Percentiles rank a stretch among this genome's conserved stretches.
Conservation (phyloP, 2,113 vertebrate genomes). For the Indicator indicator region DNA sequence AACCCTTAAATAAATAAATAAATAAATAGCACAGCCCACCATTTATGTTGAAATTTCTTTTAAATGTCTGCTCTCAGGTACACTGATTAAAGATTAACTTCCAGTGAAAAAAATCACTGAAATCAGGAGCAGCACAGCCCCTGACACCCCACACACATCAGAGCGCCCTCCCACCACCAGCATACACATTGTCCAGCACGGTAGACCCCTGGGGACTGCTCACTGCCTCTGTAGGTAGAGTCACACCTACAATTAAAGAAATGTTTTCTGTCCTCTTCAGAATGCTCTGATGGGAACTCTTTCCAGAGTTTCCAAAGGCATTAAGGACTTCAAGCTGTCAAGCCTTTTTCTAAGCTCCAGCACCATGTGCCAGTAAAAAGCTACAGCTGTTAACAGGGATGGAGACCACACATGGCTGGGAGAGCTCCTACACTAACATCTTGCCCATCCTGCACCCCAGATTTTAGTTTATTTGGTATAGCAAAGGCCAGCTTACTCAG, state of each 20-base stretch:
- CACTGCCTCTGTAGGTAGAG: accelerated
- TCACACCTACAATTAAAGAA: no score
- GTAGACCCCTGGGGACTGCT: not conserved
- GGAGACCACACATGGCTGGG: accelerated
- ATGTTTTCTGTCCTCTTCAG: not conserved
- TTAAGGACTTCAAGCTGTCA: not conserved
- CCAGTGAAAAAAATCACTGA: not conserved
- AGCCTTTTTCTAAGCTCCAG: not conserved
- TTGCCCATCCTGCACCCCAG: not conserved
- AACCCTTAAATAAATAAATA: not conserved
- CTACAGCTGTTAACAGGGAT: not conserved
- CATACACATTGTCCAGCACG: not conserved
- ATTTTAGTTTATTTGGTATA: no score
- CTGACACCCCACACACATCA: accelerated
- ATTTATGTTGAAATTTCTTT: not conserved
- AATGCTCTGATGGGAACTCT: not conserved
- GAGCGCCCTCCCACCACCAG: not conserved
- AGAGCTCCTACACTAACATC: not conserved
- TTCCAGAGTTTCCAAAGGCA: not conserved
- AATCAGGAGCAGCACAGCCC: not conserved
- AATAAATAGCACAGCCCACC: not conserved
- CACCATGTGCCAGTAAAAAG: no score
- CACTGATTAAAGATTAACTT: not conserved
- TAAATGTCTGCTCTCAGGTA: not conserved
- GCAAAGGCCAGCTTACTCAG: not conserved